Evolutionary conservation across 2,888 invertebrate species (phyloP).

Genomic region (Himalopsyche tibetana): DNA sequence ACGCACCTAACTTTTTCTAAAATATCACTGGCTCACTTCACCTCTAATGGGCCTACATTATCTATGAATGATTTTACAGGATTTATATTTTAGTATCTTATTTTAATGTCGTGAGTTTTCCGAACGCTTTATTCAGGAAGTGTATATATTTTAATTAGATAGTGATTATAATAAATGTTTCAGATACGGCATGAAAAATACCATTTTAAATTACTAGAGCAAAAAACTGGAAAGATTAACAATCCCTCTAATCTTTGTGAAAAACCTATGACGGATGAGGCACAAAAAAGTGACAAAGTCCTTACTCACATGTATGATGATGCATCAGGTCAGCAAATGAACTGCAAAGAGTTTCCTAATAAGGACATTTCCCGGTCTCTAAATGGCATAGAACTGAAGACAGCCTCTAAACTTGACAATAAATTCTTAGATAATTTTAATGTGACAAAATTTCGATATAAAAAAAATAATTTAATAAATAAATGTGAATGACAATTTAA

Average conservation of each 20-base stretch:
- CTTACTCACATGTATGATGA: neutral
- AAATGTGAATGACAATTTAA: neutral
- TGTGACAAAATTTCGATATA: neutral
- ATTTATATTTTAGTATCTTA: too few relatives aligned
- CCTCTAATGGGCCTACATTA: too few relatives aligned
- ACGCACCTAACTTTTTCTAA: too few relatives aligned
- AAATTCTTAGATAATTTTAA: neutral
- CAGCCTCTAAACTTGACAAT: neutral
- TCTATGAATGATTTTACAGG: too few relatives aligned
- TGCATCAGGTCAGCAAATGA: neutral
- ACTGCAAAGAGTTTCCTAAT: neutral
- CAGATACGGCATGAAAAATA: slow-evolving; percentile 44
- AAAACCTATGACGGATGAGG: neutral
- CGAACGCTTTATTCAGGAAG: too few relatives aligned
- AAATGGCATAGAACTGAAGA: neutral
- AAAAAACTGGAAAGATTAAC: neutral
- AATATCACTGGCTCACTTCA: too few relatives aligned
- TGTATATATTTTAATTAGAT: too few relatives aligned
- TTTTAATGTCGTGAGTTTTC: too few relatives aligned
- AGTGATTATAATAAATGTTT: neutral
- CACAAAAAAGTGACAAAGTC: neutral
- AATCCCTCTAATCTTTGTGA: neutral
- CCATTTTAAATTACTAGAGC: slow-evolving; percentile 21
- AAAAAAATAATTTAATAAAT: neutral
- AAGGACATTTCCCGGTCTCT: neutral